These are phyloP conservation scores for Halocaridina rubra DNA, from an alignment of 2,888 invertebrate species.

Conservation along the genomic window DNA sequence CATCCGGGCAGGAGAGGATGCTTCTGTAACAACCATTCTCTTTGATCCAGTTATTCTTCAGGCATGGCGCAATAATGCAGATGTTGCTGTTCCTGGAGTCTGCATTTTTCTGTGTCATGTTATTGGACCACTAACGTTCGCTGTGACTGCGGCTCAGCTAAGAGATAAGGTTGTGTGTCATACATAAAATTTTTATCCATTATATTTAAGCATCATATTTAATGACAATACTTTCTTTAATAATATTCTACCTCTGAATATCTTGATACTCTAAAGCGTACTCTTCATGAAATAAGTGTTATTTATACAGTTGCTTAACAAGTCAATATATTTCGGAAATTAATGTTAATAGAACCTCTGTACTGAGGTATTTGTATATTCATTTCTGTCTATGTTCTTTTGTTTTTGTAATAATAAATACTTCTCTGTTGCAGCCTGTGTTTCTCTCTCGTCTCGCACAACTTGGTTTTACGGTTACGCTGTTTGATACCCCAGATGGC, in stretches of 20 bases:
- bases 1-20: conserved; percentile 31
- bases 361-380: too few species aligned
- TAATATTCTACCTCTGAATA: too few species aligned
- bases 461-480: conserved; percentile 51
- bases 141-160: conserved; percentile 39
- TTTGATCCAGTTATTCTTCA: conserved; percentile 53
- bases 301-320: too few species aligned
- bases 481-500: conserved; percentile 32
- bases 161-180: conserved; percentile 49
- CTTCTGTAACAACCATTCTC: conserved; percentile 27
- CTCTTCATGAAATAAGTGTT: too few species aligned
- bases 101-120: conserved; percentile 60
- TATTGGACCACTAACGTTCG: conserved; percentile 49
- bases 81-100: conserved; percentile 27
- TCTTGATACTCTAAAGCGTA: too few species aligned
- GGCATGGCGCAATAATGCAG: conserved; percentile 35
- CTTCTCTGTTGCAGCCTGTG: conserved; percentile 28
- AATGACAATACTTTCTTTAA: neutral
- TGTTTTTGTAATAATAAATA: too few species aligned
- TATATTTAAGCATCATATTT: too few species aligned
- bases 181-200: neutral
- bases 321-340: too few species aligned
- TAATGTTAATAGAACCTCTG: too few species aligned
- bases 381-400: too few species aligned
- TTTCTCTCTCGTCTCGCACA: conserved; percentile 54